Evolutionary conservation across 1,140 invertebrate species (phyloP).

Genomic region (Galleria mellonella): DNA sequence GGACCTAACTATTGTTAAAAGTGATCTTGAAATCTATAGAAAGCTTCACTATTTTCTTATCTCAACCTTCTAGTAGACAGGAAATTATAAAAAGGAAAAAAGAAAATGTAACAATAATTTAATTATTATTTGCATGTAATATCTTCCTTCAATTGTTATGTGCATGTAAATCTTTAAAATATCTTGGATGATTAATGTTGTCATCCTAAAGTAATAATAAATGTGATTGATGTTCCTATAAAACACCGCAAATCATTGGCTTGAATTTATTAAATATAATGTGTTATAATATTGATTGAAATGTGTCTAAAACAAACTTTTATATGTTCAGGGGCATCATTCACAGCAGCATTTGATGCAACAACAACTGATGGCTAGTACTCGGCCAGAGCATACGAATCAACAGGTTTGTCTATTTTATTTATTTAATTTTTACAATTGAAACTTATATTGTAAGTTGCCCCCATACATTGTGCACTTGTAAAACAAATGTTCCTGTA

Average conservation of each 20-base stretch:
- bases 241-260: background rate
- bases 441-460: background rate
- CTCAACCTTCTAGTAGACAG: no score
- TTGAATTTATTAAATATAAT: background rate
- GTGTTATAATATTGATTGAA: background rate
- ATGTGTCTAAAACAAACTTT: constrained; percentile 3
- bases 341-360: constrained; percentile 59
- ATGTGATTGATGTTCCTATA: constrained; percentile 9
- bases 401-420: constrained; percentile 48
- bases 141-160: background rate
- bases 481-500: constrained; percentile 23
- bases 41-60: no score
- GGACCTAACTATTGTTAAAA: no score
- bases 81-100: no score
- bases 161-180: background rate
- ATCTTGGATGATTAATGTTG: background rate
- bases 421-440: constrained; percentile 8
- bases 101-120: no score
- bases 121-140: background rate
- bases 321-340: constrained; percentile 47
- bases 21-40: no score
- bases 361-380: constrained; percentile 51
- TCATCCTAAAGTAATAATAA: background rate
- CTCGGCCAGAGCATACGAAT: constrained; percentile 52
- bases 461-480: constrained; percentile 13